Evolutionary conservation across 2,888 invertebrate genomes (phyloP).

Genomic region (Punctoribates punctum): DNA sequence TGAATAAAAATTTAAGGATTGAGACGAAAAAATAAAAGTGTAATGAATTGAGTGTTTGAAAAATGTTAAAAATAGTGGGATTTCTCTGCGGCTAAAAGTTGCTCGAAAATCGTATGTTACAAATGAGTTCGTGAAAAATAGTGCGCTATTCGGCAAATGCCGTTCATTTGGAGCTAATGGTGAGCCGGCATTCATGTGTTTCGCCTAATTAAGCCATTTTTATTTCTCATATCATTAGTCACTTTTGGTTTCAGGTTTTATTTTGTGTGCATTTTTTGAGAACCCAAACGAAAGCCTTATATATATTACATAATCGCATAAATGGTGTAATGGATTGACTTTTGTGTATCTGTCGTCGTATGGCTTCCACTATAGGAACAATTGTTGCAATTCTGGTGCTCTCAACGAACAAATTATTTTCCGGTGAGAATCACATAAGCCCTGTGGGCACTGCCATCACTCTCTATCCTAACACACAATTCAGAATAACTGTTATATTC

Average conservation of each 20-base stretch:
- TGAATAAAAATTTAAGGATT: neutral
- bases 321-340: neutral
- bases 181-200: conserved; percentile 26
- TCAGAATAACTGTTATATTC: neutral
- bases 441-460: conserved; percentile 15
- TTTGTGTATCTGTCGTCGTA: neutral
- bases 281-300: neutral
- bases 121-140: conserved; percentile 3
- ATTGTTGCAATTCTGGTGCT: conserved; percentile 21
- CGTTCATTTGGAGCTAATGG: conserved; percentile 4
- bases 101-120: neutral
- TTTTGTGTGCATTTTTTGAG: neutral
- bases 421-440: conserved; percentile 25
- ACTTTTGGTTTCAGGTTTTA: neutral
- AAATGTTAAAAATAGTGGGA: conserved; percentile 7
- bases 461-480: neutral
- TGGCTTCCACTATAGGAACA: conserved; percentile 1
- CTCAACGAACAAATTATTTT: conserved; percentile 10
- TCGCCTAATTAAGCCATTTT: conserved; percentile 36
- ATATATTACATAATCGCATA: neutral
- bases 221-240: conserved; percentile 34
- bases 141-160: neutral
- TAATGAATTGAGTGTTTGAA: neutral
- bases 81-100: conserved; percentile 5
- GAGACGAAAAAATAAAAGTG: neutral